Conservation (phyloP, 2,797 vertebrate genomes). For the Chaetodon trifasciatus region DNA sequence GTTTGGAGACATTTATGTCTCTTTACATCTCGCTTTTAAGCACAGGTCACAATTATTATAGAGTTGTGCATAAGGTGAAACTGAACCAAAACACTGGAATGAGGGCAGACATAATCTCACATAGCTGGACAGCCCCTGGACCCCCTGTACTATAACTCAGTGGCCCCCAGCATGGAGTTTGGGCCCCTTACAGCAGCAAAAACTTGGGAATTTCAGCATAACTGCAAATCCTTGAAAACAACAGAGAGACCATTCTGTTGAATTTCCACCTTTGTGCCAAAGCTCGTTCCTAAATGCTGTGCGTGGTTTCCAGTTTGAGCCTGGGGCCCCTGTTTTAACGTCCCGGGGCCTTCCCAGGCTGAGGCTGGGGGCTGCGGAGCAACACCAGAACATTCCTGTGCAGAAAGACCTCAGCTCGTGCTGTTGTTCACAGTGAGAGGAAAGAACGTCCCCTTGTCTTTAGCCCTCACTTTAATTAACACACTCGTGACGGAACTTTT, state of each 20-base stretch:
- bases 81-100: neutral
- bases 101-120: neutral
- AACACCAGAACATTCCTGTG: constrained; percentile 73
- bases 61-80: neutral
- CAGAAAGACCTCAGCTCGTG: constrained; percentile 48
- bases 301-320: constrained; percentile 17
- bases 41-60: neutral
- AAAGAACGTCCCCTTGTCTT: neutral
- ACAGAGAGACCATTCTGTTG: neutral
- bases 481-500: constrained; percentile 19
- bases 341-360: constrained; percentile 67
- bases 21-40: neutral
- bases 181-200: neutral
- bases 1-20: neutral
- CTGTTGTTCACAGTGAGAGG: constrained; percentile 3
- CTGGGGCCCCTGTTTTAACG: constrained; percentile 41
- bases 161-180: neutral
- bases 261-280: neutral
- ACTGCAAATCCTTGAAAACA: neutral
- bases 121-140: neutral
- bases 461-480: neutral
- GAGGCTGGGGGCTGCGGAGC: constrained; percentile 36
- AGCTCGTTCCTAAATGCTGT: constrained; percentile 30
- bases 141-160: neutral
- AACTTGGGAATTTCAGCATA: neutral